These are phyloP conservation scores for Tupaia chinensis DNA, from an alignment of 2,113 vertebrate species.

Conservation along the genomic window DNA sequence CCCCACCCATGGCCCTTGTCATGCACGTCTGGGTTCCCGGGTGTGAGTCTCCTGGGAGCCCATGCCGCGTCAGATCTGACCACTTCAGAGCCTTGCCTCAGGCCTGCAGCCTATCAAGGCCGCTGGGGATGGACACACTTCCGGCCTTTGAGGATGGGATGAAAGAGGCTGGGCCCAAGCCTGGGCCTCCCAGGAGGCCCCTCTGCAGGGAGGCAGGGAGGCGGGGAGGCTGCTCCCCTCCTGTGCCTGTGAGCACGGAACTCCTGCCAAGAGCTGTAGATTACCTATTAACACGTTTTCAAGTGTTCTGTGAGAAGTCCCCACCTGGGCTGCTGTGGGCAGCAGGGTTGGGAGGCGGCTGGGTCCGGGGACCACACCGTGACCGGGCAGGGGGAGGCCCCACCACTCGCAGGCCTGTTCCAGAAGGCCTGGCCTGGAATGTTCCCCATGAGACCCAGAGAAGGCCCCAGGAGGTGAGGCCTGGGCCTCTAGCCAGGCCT, in stretches of 20 bases:
- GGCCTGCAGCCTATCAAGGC: neutral
- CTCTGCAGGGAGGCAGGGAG: too few relatives aligned
- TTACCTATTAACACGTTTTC: neutral
- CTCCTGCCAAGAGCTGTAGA: neutral
- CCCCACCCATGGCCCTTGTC: rapidly evolving
- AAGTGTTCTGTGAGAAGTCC: constrained; percentile 33
- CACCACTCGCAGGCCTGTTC: neutral
- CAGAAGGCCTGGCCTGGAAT: constrained; percentile 32
- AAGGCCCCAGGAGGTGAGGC: neutral
- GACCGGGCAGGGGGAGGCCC: neutral
- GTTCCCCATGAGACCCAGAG: neutral
- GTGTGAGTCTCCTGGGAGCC: neutral
- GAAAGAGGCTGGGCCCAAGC: neutral
- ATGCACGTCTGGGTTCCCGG: neutral
- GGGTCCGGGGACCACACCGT: neutral
- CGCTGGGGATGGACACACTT: neutral
- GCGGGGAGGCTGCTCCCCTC: too few relatives aligned
- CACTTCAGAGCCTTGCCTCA: constrained; percentile 11
- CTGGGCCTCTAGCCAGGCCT: neutral
- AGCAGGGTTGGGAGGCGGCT: neutral
- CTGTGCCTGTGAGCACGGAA: neutral
- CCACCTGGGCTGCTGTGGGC: neutral
- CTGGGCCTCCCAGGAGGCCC: neutral
- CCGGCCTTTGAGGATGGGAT: constrained; percentile 52
- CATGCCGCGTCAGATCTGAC: constrained; percentile 11